Evolutionary conservation across 1,140 invertebrate species (phyloP).

Genomic region (Pomacea maculata): DNA sequence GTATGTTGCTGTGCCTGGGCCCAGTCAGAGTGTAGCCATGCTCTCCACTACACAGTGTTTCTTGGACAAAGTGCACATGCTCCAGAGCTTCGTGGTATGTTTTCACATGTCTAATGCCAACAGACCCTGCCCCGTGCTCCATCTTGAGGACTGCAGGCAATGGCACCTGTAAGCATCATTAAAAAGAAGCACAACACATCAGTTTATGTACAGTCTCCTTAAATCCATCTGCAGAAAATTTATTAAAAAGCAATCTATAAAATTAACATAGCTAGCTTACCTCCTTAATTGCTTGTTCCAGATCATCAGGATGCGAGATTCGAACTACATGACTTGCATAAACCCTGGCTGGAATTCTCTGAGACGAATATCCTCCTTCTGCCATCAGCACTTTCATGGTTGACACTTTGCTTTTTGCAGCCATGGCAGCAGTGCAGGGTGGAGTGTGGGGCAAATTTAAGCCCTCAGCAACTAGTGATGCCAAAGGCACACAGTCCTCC

Average conservation of each 20-base stretch:
- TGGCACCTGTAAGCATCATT: not conserved
- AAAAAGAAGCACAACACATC: not conserved
- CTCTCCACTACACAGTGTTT: not conserved
- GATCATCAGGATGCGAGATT: not conserved
- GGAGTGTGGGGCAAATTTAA: not conserved
- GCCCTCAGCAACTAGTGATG: not conserved
- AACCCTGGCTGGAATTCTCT: not conserved
- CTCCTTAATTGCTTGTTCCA: slow-evolving; percentile 3
- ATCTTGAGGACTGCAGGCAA: slow-evolving; percentile 1
- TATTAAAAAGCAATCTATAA: not conserved
- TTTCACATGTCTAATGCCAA: not conserved
- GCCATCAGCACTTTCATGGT: slow-evolving; percentile 1
- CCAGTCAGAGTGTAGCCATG: not conserved
- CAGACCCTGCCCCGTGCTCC: not conserved
- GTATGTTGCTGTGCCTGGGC: not conserved
- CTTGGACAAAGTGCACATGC: not conserved
- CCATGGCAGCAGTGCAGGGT: not conserved
- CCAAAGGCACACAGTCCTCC: slow-evolving; percentile 25
- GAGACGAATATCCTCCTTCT: not conserved
- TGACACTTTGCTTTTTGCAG: not conserved
- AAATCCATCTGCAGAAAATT: not conserved
- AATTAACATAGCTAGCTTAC: not conserved
- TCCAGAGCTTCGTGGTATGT: not conserved
- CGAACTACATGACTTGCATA: slow-evolving; percentile 5
- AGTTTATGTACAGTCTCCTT: not conserved